Base-by-base conservation (phyloP, 2,888 invertebrate genomes). In the Allygus modestus region DNA sequence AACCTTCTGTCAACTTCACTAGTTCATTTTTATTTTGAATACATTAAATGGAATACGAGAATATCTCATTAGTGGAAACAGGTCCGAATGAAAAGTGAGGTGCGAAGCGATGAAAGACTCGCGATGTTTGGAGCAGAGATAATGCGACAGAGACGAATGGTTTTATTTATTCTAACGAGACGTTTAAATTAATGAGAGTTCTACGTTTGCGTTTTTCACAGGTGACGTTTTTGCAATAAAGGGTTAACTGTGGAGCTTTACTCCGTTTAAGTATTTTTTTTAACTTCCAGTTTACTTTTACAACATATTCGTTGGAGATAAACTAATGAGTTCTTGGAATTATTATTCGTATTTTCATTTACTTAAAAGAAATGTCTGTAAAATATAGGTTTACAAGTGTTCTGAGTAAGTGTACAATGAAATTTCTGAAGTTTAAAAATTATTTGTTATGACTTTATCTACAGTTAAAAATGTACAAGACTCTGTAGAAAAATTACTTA, bases 91-190 rank as follows among this genome's bases (percentile, higher is more conserved):
- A 37, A 37, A 37, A 37, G 37, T 7, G 77, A 43, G 23, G 28
- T n/a, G 37, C 5, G 77, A 43, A 46, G 28, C 33, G 31, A 26
- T 77, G 77, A 77, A 77, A 77, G 37, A 77, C 51, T 17, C 51
- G 77, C 37, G 37, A 37, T 37, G 37, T 37, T 37, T 37, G 37
- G 37, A 51, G 23, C 31, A 20, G 26, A 41, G 41, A 41, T 41
- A 73, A 51, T 26, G 77, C 58, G 77, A 77, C 77, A 28, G 77
- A 31, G 77, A 77, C 33, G 77, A 77, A 77, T 77, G 77, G 77
- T 46, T 77, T 51, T 77, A 51, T 77, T 77, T 77, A 77, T 51
- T 77, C 77, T 51, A 51, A 77, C 77, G 46, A 77, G 77, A 77
- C 77, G 43, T 51, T 77, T 77, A 46, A 77, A 77, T 77, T 77